Base-by-base conservation (phyloP, 1,140 invertebrate species). In the Drosophila ambigua region DNA sequence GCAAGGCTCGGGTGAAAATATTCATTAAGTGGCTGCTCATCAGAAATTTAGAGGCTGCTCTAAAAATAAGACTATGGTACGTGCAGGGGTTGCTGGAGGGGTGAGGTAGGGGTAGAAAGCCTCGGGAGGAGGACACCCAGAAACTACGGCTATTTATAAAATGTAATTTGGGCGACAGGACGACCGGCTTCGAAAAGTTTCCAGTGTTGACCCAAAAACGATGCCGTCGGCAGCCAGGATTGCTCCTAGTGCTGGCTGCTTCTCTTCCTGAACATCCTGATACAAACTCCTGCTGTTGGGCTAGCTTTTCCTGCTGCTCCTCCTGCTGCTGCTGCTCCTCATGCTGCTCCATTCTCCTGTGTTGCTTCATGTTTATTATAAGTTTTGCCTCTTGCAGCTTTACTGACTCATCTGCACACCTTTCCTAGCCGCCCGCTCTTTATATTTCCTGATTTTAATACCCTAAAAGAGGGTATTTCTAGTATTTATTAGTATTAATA, bases 121-220 rank as follows among this genome's bases (percentile, higher is more conserved):
- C 57, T 31, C 48, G 49, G 35, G 26, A 51, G 52, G 9, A 9
- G 48, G 46, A 46, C 23, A 44, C 23, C 28, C 61, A 49, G 54
- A 79, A 83, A 83, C 80, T 72, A 79, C 52, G 64, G 63, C 63
- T 83, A 83, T 83, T 83, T 83, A 84, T 64, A 83, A 82, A 83
- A 84, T 79, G 75, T 83, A 84, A 83, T 83, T 83, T 83, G 64
- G 62, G 45, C 46, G 54, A 60, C 46, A 11, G 35, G 73, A 54
- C 48, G 72, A 4, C 35, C 35, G 35, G 35, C 1, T 39, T 24
- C 20, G 35, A 72, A 78, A 76, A 62, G 71, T 84, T 79, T 68
- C 44, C 24, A 28, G 66, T 52, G 75, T 39, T 83, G 80, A 83
- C 80, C 80, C 80, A 55, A 79, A 68, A 83, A 83, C 65, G 50